These are phyloP conservation scores for Dicrostonyx torquatus DNA, from an alignment of 2,797 vertebrate species.

Conservation along the genomic window DNA sequence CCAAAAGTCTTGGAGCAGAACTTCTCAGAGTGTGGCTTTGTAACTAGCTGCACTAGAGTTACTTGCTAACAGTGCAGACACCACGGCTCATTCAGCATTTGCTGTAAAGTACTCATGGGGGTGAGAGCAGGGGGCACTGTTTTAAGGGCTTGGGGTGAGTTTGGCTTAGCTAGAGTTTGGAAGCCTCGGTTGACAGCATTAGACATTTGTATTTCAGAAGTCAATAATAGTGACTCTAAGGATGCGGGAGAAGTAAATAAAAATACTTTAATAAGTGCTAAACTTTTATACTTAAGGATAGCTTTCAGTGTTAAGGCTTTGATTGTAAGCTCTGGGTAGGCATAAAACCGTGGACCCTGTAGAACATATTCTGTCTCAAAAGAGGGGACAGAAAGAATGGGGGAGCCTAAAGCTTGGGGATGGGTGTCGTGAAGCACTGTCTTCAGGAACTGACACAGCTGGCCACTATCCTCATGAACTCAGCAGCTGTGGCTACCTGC, in stretches of 20 bases:
- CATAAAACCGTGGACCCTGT: background rate
- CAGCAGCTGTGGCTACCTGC: background rate
- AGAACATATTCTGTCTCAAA: background rate
- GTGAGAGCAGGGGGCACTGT: background rate
- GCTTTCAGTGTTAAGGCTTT: background rate
- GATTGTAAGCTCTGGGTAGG: background rate
- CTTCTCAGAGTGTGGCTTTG: background rate
- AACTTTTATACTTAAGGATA: background rate
- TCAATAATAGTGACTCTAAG: background rate
- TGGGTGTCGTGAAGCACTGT: background rate
- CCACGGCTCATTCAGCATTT: background rate
- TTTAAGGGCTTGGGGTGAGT: background rate
- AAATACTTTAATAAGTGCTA: background rate
- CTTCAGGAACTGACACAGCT: no score
- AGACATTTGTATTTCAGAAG: background rate
- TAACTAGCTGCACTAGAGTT: background rate
- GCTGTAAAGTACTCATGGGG: background rate
- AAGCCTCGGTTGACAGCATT: background rate
- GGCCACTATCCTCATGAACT: background rate
- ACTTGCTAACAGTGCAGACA: background rate
- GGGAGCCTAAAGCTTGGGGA: background rate
- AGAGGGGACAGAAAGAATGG: background rate
- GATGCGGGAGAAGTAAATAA: background rate
- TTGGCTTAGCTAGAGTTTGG: background rate
- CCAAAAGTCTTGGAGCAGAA: background rate